Percentiles rank a stretch among this genome's conserved stretches.
Conservation (phyloP, 2,888 invertebrate species). For the Ellobium chinense region DNA sequence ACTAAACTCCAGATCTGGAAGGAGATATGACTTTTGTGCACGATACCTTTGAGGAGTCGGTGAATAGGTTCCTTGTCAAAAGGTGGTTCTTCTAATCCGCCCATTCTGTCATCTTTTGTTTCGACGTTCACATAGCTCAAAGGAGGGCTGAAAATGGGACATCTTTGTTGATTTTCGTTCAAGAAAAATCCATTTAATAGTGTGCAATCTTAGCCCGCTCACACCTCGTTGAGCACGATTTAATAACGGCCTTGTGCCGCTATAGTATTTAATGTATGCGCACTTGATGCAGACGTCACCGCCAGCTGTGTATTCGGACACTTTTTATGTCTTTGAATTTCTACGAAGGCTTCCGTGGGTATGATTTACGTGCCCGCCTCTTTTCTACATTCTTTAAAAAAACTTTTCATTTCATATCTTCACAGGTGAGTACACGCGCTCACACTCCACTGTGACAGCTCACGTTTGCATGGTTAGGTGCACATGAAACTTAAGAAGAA, state of each 20-base stretch:
- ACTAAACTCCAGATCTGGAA: too few relatives aligned
- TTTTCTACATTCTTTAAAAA: not conserved
- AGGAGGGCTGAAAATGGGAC: not conserved
- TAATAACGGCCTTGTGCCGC: not conserved
- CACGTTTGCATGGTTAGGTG: not conserved
- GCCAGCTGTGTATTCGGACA: not conserved
- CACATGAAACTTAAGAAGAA: not conserved
- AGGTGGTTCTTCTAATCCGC: too few relatives aligned
- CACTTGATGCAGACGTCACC: not conserved
- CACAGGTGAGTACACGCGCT: slow-evolving; percentile 10
- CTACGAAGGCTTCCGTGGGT: not conserved
- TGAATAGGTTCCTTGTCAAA: too few relatives aligned
- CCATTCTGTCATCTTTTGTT: too few relatives aligned
- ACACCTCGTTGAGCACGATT: not conserved
- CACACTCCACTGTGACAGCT: not conserved
- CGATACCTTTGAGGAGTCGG: too few relatives aligned
- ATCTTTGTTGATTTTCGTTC: not conserved
- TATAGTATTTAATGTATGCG: not conserved
- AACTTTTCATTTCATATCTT: too few relatives aligned
- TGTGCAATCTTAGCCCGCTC: not conserved
- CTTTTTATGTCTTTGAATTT: slow-evolving; percentile 14
- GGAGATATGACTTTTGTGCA: too few relatives aligned
- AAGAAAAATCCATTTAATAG: not conserved
- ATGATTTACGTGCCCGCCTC: not conserved
- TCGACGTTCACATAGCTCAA: too few relatives aligned